Evolutionary conservation across 2,113 vertebrate genomes (phyloP), one percentile per base, ranked within the genome.

Genomic region (Solenodon paradoxus): DNA sequence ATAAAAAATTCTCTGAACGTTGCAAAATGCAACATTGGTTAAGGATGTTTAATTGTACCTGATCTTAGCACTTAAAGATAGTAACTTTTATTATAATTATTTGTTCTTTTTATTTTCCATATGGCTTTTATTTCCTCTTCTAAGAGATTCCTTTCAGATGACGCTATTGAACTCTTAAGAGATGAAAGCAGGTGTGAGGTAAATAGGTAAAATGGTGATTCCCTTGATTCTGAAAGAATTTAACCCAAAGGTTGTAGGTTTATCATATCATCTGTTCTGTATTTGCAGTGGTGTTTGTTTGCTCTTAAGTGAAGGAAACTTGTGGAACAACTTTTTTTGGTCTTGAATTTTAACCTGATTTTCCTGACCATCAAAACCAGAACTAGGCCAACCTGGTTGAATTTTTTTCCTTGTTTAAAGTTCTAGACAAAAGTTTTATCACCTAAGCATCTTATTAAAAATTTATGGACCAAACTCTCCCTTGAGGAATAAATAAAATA

Each of bases 281-380:
- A 80, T 96, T 77, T 84, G 81, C 5, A 19, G 35, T 35, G 1
- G 32, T 90, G 35, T 94, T 82, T 94, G 82, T 80, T 93, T 93
- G 42, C 75, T 97, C 64, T 68, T 88, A 90, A 94, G 69, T 92
- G 93, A 49, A 98, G 78, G 82, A 95, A 98, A 98, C 97, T 78
- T 96, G 84, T 96, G 85, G 91, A 96, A 95, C 92, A 95, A 94
- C 95, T 96, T 94, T 82, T 78, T 78, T 59, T n/a, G n/a, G 78
- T 63, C 92, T 90, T 90, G 82, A 94, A 72, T 82, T 94, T 83
- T 93, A 96, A 96, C 94, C 49, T 95, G 97, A 92, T 95, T 97
- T 97, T 95, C 95, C 87, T 94, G 96, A 74, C 75, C 87, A 90
- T 90, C 97, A 47, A 93, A 90, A 87, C 15, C 40, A 77, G 89